Evolutionary conservation across 2,888 invertebrate species (phyloP).

Genomic region (Bombylius major): DNA sequence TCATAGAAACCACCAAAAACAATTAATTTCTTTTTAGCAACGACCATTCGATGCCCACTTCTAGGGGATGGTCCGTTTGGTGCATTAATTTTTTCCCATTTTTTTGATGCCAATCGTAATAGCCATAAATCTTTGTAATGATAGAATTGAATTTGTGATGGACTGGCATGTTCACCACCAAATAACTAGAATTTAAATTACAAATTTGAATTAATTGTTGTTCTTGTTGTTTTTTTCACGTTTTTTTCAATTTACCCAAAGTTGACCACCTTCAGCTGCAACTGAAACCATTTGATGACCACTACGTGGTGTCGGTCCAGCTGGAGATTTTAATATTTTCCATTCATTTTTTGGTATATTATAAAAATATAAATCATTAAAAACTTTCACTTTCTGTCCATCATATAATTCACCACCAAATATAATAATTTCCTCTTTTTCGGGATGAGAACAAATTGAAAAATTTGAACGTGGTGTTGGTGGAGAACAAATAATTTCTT

Average conservation of each 20-base stretch:
- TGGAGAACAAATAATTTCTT: conserved; percentile 48
- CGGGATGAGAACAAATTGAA: conserved; percentile 67
- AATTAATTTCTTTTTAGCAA: conserved; percentile 61
- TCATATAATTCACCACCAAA: conserved; percentile 89
- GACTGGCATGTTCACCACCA: conserved; percentile 88
- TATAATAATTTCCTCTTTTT: conserved; percentile 74
- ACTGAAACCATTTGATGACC: conserved; percentile 76
- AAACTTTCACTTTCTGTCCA: conserved; percentile 73
- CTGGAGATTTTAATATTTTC: conserved; percentile 66
- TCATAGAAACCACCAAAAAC: conserved; percentile 90
- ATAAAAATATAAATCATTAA: conserved; percentile 75
- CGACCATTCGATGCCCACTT: conserved; percentile 82
- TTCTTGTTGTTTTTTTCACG: no score
- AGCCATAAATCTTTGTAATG: conserved; percentile 90
- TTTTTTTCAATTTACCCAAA: conserved; percentile 41
- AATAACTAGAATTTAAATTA: conserved; percentile 40
- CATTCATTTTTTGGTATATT: conserved; percentile 69
- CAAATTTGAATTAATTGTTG: background rate
- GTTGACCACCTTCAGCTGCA: conserved; percentile 50
- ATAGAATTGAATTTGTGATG: conserved; percentile 81
- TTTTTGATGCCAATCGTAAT: conserved; percentile 56
- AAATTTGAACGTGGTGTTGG: conserved; percentile 72
- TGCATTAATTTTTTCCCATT: conserved; percentile 73
- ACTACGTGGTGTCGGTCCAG: conserved; percentile 78
- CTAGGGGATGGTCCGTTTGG: conserved; percentile 69